Evolutionary conservation across 2,888 invertebrate species (phyloP), one percentile per base, ranked within the genome.

Genomic region (Criorhina ranunculi): DNA sequence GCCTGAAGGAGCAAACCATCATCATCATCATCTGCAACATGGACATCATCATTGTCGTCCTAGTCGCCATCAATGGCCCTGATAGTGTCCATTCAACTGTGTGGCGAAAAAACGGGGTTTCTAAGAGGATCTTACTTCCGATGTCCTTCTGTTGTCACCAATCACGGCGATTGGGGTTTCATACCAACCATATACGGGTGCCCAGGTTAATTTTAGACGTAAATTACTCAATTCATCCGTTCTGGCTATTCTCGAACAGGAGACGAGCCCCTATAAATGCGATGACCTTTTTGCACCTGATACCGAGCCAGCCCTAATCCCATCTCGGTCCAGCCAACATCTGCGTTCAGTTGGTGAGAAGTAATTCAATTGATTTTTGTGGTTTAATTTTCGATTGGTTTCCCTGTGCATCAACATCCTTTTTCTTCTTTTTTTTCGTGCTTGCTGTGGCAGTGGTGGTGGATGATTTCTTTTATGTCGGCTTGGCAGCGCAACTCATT

Each of bases 291-390:
- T 69, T 76, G 64, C 81, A 81, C 81, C 75, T 81, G 81, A 62
- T 70, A 49, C 62, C 57, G 24, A 79, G 42, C 44, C 67, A 79
- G 42, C 44, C 67, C 19, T 78, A 82, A 44, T 78, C 60, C 42
- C 19, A 59, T 31, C 55, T 35, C 53, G 15, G 40, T 64, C 57
- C 17, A 19, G 35, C 31, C 53, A 9, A 9, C 35, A n/a, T 33
- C 29, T 37, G 51, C 40, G 66, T 17, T 53, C 66, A 76, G 44
- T 70, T 75, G 64, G 64, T 49, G 67, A 69, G 79, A 69, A 83
- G 83, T 85, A 79, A 85, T 85, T 79, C 79, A 75, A 85, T 85
- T 79, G 83, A 79, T 85, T 85, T 79, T 85, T 85, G 83, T 67
- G 83, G 83, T 85, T 85, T 79, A 75, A 85, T 85, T 81, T 85